phyloP scores from a whole-genome alignment of 2,113 vertebrate genomes.

The Urocolius indicus region DNA sequence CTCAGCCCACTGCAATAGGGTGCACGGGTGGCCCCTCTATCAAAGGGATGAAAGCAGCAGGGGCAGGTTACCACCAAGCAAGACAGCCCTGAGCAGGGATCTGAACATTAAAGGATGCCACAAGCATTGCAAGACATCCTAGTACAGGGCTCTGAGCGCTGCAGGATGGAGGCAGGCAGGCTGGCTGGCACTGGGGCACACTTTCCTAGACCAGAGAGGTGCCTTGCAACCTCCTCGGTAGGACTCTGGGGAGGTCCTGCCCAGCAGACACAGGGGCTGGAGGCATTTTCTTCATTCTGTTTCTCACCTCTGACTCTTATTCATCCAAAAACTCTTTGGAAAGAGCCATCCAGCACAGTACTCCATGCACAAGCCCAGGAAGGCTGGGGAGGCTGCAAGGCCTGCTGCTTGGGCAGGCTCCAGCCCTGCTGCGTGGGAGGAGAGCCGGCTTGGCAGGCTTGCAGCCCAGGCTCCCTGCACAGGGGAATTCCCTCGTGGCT shows the following conservation, averaged over 20 bases:
- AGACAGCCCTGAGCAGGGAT: neutral
- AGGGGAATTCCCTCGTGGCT: neutral
- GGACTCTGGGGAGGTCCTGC: neutral
- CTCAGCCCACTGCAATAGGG: neutral
- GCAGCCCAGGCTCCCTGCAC: neutral
- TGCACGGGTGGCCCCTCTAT: neutral
- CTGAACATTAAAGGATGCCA: fast-evolving
- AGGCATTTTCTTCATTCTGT: neutral
- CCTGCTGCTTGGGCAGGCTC: neutral
- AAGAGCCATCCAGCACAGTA: neutral
- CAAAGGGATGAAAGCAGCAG: neutral
- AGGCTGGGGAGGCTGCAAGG: neutral
- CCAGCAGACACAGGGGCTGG: neutral
- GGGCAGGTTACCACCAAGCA: fast-evolving
- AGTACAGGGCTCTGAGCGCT: fast-evolving
- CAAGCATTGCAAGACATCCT: too few relatives aligned
- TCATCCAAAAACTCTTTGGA: neutral
- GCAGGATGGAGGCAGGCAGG: neutral
- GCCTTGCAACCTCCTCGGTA: neutral
- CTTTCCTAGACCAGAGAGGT: neutral
- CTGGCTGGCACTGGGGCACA: neutral
- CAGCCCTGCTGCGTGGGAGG: neutral
- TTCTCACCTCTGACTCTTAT: neutral
- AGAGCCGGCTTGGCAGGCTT: conserved; percentile 8
- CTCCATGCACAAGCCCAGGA: neutral